Conservation (phyloP, 2,888 invertebrate genomes). For the Ichneumon xanthorius region DNA sequence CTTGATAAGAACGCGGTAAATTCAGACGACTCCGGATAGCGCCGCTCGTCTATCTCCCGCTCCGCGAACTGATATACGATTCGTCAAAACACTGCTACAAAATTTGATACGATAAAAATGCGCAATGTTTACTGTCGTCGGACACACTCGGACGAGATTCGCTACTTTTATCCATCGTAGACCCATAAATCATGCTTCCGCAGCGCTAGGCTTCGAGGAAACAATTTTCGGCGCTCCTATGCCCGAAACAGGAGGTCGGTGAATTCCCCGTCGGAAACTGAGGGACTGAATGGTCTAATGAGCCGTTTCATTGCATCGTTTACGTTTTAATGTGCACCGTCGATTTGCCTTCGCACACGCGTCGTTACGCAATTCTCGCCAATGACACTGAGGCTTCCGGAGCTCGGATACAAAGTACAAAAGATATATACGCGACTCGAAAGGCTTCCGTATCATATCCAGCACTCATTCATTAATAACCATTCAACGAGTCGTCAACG, state of each 20-base stretch:
- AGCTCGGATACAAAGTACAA: neutral
- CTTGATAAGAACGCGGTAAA: slow-evolving; percentile 55
- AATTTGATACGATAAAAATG: neutral
- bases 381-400: slow-evolving; percentile 48
- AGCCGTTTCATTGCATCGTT: slow-evolving; percentile 73
- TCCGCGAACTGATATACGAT: slow-evolving; percentile 17
- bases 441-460: slow-evolving; percentile 20
- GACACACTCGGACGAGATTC: neutral
- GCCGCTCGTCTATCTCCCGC: slow-evolving; percentile 5
- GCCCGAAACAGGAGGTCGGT: neutral
- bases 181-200: slow-evolving; percentile 18
- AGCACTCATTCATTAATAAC: slow-evolving; percentile 11
- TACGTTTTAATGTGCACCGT: slow-evolving; percentile 38
- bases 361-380: slow-evolving; percentile 71
- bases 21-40: slow-evolving; percentile 59
- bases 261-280: slow-evolving; percentile 32
- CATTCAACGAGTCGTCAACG: neutral
- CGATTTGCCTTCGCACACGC: neutral
- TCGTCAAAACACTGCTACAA: neutral
- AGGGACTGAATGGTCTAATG: slow-evolving; percentile 69
- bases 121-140: neutral
- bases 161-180: neutral
- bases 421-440: slow-evolving; percentile 4
- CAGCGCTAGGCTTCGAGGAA: slow-evolving; percentile 60
- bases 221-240: slow-evolving; percentile 61